Conservation (phyloP, 2,797 vertebrate species). For the Lacerta agilis region DNA sequence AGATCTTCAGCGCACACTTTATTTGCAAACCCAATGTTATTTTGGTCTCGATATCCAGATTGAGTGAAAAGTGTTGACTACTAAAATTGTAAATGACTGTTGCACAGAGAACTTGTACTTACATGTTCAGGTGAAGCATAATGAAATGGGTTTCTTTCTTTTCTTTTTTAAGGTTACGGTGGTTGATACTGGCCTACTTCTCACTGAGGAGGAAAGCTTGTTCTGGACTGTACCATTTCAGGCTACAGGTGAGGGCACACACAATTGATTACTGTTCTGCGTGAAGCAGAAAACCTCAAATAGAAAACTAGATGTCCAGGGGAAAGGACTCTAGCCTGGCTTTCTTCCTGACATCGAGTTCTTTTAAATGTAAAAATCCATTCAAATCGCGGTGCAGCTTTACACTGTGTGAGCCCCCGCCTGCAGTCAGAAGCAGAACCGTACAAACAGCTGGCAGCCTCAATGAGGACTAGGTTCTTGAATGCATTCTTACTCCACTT, state of each 20-base stretch:
- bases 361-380: not conserved
- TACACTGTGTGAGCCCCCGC: not conserved
- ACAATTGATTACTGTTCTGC: not conserved
- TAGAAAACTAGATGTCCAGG: not conserved
- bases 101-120: constrained; percentile 8
- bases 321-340: not conserved
- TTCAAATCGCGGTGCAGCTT: not conserved
- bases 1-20: not conserved
- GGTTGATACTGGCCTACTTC: not conserved
- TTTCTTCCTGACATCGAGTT: not conserved
- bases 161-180: constrained; percentile 29
- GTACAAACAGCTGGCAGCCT: not conserved
- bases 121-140: not conserved
- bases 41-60: not conserved
- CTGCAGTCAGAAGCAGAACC: not conserved
- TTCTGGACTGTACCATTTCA: not conserved
- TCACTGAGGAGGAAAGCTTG: not conserved
- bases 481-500: not conserved
- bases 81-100: constrained; percentile 2
- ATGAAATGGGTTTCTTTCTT: not conserved
- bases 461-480: not conserved
- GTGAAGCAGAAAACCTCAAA: no score
- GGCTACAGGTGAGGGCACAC: not conserved
- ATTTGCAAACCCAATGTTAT: not conserved
- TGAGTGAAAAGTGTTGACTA: constrained; percentile 20